Conservation (phyloP, 2,113 vertebrate genomes). For the Myxocyprinus asiaticus region DNA sequence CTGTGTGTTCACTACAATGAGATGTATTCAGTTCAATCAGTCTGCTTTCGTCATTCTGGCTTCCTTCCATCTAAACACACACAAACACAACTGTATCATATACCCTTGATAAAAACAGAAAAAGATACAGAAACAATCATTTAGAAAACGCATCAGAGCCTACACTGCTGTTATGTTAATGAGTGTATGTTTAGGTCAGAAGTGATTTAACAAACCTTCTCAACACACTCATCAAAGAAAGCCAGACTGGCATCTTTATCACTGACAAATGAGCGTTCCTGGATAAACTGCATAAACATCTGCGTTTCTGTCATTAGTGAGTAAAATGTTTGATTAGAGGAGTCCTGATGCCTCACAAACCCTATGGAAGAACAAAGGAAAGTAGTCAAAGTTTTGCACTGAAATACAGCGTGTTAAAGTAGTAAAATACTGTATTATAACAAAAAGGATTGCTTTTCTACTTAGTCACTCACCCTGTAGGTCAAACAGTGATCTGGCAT, state of each 20-base stretch:
- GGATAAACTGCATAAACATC: slow-evolving; percentile 97
- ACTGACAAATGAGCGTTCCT: slow-evolving; percentile 97
- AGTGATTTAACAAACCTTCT: slow-evolving; percentile 78
- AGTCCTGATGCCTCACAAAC: slow-evolving; percentile 94
- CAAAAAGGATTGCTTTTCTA: no score
- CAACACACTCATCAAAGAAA: slow-evolving; percentile 97
- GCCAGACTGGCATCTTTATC: slow-evolving; percentile 96
- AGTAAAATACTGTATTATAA: no score
- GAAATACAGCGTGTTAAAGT: no score
- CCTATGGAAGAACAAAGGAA: slow-evolving; percentile 68
- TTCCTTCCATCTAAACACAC: slow-evolving; percentile 80
- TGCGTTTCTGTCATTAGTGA: slow-evolving; percentile 91
- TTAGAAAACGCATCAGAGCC: no score
- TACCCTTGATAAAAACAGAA: background rate
- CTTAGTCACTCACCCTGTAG: slow-evolving; percentile 80
- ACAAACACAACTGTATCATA: background rate
- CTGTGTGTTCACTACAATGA: slow-evolving; percentile 94
- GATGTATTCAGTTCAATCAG: slow-evolving; percentile 94
- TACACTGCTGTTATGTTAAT: no score
- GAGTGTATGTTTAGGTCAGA: background rate
- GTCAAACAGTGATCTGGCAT: slow-evolving; percentile 91
- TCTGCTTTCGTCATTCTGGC: slow-evolving; percentile 82
- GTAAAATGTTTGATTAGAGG: slow-evolving; percentile 95
- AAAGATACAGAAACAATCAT: background rate
- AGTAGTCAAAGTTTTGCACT: background rate